Evolutionary conservation across 2,113 vertebrate species (phyloP), one percentile per base, ranked within the genome.

Genomic region (Nothocercus nigrocapillus): DNA sequence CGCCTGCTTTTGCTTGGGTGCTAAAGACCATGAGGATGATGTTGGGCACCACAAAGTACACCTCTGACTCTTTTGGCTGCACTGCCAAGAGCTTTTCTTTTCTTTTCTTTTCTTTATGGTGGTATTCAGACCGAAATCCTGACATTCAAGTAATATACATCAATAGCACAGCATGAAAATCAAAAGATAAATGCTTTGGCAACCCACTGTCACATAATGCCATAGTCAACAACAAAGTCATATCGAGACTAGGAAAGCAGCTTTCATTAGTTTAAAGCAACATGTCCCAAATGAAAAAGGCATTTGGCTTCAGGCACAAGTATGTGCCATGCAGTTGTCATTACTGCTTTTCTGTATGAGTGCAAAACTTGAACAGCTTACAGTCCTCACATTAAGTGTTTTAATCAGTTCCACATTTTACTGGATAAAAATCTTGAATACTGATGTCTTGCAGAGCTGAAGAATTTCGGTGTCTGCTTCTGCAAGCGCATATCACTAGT

Each of bases 71-170:
- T 73, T 38, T 28, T 5, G 40, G 20, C 27, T 89, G 47, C 27
- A 8, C 36, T 68, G 28, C 16, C 20, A 70, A 58, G 45, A 36
- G 20, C 21, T 74, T 62, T 47, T 38, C 3, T 51, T 76, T 76
- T 38, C 3, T 51, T 76, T 76, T 32, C 53, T 56, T 68, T 72
- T n/a, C 54, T 58, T 69, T n/a, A 1, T 5, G 28, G 38, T 30
- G 7, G 0, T 62, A 22, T 49, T 68, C 44, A 69, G 64, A 30
- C 11, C 63, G 10, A 53, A 27, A 10, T 85, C 27, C 64, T 38
- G 36, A 11, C 62, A 61, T 38, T n/a, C 51, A n/a, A 49, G 27
- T 5, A 59, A 42, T 1, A 0, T 1, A 4, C 2, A 2, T 15
- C 62, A 49, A 8, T 3, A n/a, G 21, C 5, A 20, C 32, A 73